A percentile compares a stretch with the other conserved stretches of the same genome.
These are phyloP conservation scores for Calonectris borealis DNA, from an alignment of 2,113 vertebrate species.

Conservation along the genomic window DNA sequence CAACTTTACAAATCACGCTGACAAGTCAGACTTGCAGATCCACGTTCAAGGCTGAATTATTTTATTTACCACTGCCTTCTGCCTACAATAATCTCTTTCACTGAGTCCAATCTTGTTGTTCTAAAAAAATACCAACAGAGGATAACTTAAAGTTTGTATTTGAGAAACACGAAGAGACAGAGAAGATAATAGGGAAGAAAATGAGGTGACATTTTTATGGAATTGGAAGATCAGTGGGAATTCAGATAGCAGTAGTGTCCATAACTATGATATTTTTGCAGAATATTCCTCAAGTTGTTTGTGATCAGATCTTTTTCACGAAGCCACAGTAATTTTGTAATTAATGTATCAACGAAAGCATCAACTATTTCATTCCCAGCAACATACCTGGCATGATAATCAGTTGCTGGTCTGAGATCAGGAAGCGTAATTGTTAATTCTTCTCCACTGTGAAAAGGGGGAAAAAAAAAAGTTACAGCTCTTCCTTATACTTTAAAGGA, in stretches of 20 bases:
- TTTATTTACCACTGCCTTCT: not conserved
- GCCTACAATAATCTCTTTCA: not conserved
- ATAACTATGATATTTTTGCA: not conserved
- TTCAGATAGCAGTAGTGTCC: not conserved
- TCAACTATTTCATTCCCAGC: not conserved
- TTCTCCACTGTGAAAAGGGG: conserved; percentile 69
- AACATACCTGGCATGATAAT: conserved; percentile 80
- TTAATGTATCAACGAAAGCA: not conserved
- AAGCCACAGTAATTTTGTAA: not conserved
- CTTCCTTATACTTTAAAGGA: not conserved
- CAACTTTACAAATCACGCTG: not conserved
- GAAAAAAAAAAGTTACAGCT: not conserved
- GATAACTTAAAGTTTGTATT: not conserved
- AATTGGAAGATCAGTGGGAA: not conserved
- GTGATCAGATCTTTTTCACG: not conserved
- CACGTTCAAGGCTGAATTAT: not conserved
- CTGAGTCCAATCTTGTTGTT: not conserved
- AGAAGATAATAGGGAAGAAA: not conserved
- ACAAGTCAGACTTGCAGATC: not conserved
- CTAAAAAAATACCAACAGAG: not conserved
- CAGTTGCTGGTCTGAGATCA: conserved; percentile 78
- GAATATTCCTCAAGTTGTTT: not conserved
- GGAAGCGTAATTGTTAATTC: conserved; percentile 70
- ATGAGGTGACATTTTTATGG: not conserved
- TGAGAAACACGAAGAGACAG: not conserved